Evolutionary conservation across 2,113 vertebrate species (phyloP).

Genomic region (Calyptommatus sinebrachiatus): DNA sequence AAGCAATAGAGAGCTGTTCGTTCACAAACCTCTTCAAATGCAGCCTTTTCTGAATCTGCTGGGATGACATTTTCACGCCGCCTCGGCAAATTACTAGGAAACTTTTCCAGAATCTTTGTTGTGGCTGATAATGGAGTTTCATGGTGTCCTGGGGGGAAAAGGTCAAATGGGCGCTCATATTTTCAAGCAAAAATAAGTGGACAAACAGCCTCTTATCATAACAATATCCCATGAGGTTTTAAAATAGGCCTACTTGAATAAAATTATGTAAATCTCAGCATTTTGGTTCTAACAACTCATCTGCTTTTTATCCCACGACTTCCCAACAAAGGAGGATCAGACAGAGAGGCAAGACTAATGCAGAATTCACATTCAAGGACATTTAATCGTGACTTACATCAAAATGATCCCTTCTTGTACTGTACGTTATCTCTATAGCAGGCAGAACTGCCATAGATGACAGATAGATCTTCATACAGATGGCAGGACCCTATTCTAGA

Average conservation of each 20-base stretch:
- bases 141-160: constrained; percentile 82
- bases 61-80: constrained; percentile 88
- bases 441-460: no score
- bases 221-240: no score
- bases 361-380: no score
- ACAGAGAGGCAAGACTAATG: no score
- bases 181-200: constrained; percentile 2
- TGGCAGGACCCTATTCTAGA: no score
- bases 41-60: constrained; percentile 81
- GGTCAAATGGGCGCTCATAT: constrained; percentile 35
- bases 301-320: no score
- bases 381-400: no score
- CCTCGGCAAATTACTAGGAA: constrained; percentile 87
- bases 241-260: neutral
- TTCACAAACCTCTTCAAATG: constrained; percentile 78
- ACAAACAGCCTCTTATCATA: neutral
- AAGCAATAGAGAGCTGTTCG: neutral
- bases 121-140: constrained; percentile 91
- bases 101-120: constrained; percentile 89
- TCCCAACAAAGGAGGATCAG: no score
- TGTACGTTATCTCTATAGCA: no score
- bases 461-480: no score
- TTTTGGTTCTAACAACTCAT: neutral
- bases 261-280: neutral
- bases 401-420: no score